Evolutionary conservation across 2,888 invertebrate genomes (phyloP).

Genomic region (Rotaria socialis): DNA sequence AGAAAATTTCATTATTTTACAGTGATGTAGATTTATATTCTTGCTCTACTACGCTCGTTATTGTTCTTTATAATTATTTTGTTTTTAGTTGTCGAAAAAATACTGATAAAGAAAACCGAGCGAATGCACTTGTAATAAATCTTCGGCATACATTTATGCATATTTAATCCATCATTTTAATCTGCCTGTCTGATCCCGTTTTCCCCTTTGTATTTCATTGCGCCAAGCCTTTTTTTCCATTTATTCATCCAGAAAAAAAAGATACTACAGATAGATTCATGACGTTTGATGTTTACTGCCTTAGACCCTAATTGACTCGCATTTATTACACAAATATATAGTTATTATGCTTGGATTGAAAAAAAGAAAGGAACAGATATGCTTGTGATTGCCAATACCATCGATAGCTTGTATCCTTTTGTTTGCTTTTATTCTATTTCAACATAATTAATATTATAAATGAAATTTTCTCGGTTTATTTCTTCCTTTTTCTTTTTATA

Average conservation of each 20-base stretch:
- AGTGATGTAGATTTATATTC: neutral
- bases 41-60: neutral
- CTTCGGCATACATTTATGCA: neutral
- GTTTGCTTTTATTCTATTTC: neutral
- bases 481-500: neutral
- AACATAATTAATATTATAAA: neutral
- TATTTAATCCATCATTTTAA: slow-evolving; percentile 6
- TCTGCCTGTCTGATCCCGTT: neutral
- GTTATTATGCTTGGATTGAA: neutral
- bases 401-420: neutral
- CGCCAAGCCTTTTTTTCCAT: neutral
- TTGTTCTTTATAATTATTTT: slow-evolving; percentile 4
- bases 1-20: neutral
- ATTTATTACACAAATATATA: neutral
- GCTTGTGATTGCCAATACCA: neutral
- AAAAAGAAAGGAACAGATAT: neutral
- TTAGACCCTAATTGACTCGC: neutral
- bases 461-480: neutral
- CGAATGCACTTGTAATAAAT: slow-evolving; percentile 13
- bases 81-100: slow-evolving; percentile 30
- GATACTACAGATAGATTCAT: neutral
- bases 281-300: neutral
- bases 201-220: neutral
- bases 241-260: neutral
- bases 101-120: neutral